Evolutionary conservation across 2,888 invertebrate genomes (phyloP).

Genomic region (Lepetodrilus schrolli): DNA sequence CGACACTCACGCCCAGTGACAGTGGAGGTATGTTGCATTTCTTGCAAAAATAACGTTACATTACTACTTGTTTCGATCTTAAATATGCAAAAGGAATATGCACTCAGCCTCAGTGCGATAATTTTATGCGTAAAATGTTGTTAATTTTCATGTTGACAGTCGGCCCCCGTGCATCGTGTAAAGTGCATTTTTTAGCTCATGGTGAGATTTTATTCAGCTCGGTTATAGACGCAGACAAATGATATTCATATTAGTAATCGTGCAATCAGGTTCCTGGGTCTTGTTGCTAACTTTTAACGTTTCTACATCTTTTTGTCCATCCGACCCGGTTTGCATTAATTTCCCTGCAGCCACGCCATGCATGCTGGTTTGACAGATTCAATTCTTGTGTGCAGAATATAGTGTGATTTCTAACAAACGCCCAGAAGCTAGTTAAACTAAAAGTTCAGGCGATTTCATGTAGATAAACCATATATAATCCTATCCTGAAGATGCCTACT

Average conservation of each 20-base stretch:
- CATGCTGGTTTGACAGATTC: background rate
- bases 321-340: background rate
- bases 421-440: no score
- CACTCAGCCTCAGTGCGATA: conserved; percentile 2
- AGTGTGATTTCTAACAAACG: no score
- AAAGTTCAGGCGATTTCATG: no score
- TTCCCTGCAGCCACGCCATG: background rate
- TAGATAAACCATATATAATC: no score
- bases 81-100: background rate
- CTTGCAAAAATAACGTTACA: background rate
- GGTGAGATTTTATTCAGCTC: background rate
- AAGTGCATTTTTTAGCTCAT: conserved; percentile 8
- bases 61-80: background rate
- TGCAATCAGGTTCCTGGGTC: no score
- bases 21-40: conserved; percentile 59
- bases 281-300: no score
- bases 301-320: no score
- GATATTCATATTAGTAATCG: no score
- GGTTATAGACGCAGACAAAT: background rate
- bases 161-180: conserved; percentile 26
- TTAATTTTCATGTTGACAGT: conserved; percentile 27
- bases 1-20: conserved; percentile 61
- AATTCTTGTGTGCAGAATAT: no score
- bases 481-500: no score
- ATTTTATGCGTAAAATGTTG: conserved; percentile 27